Evolutionary conservation across 2,113 vertebrate genomes (phyloP), one percentile per base, ranked within the genome.

Genomic region (Nothoprocta pentlandii): DNA sequence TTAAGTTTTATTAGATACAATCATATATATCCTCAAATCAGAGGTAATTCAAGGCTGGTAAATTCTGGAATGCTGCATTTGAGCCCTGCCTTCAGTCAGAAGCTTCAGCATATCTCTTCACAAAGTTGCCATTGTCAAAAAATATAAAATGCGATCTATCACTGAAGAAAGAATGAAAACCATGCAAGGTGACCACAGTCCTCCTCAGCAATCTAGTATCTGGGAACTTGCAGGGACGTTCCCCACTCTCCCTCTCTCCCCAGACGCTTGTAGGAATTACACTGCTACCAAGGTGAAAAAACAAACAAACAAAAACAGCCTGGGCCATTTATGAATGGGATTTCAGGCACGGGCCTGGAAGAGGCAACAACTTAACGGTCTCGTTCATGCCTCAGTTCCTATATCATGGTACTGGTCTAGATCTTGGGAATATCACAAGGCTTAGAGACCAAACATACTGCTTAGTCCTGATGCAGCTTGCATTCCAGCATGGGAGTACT

Each of bases 1-100:
- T 67, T 91, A 71, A 23, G 39, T 85, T 93, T 90, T 95, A 92
- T 81, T 86, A 58, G 41, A 26, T 54, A 73, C 62, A 94, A 82
- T 85, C 66, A 66, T 4, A 2, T 42, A 89, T 86, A 26, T 84
- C 36, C 80, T 92, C 58, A 78, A 92, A 93, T 93, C 69, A 84
- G 90, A 75, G 20, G 51, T 64, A 92, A 94, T 77, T 92, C 69
- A 92, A 90, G 86, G 77, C 42, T 66, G n/a, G 15, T 47, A 44
- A 81, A 58, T 44, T 64, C 69, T 80, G 68, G 32, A 93, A 73
- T 26, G n/a, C 10, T 53, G 28, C 68, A 32, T 90, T 39, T 75
- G 51, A 81, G 28, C 28, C 7, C 34, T 89, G 21, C 46, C 78
- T 67, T 46, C 3, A 80, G 69, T 44, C 78, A 39, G 42, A 70